Conservation (phyloP, 2,888 invertebrate genomes). For the Pterostichus niger region DNA sequence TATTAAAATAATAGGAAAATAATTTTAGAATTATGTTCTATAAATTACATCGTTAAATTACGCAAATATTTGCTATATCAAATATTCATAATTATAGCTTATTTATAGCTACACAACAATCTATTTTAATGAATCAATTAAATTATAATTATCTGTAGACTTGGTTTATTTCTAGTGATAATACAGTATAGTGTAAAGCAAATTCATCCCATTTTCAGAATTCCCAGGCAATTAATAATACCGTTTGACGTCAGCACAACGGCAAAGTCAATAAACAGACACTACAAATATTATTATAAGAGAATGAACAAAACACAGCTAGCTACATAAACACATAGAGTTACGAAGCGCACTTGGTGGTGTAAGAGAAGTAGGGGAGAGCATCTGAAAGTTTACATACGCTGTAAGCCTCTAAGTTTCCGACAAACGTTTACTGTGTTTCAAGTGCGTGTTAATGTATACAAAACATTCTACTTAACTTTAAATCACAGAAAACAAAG, state of each 20-base stretch:
- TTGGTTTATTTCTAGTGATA: slow-evolving; percentile 14
- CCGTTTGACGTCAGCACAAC: slow-evolving; percentile 32
- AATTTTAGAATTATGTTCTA: no score
- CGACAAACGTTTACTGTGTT: neutral
- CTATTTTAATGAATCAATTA: neutral
- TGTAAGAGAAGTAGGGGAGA: neutral
- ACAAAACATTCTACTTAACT: neutral
- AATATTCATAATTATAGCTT: no score
- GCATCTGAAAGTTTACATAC: slow-evolving; percentile 7
- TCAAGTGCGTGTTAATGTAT: neutral
- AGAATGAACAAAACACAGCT: slow-evolving; percentile 41
- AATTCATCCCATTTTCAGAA: slow-evolving; percentile 12
- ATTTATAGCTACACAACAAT: neutral
- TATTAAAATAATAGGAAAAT: no score
- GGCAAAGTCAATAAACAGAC: slow-evolving; percentile 41
- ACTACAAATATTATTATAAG: slow-evolving; percentile 51
- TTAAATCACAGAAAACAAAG: no score
- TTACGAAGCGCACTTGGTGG: neutral
- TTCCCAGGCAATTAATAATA: slow-evolving; percentile 44
- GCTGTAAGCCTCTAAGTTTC: neutral
- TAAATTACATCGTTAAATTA: no score
- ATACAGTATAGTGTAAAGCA: slow-evolving; percentile 5
- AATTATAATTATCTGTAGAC: neutral
- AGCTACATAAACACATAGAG: slow-evolving; percentile 17
- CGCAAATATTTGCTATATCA: no score